These are phyloP conservation scores for Agrilus planipennis DNA, from an alignment of 1,140 invertebrate species.

Conservation along the genomic window DNA sequence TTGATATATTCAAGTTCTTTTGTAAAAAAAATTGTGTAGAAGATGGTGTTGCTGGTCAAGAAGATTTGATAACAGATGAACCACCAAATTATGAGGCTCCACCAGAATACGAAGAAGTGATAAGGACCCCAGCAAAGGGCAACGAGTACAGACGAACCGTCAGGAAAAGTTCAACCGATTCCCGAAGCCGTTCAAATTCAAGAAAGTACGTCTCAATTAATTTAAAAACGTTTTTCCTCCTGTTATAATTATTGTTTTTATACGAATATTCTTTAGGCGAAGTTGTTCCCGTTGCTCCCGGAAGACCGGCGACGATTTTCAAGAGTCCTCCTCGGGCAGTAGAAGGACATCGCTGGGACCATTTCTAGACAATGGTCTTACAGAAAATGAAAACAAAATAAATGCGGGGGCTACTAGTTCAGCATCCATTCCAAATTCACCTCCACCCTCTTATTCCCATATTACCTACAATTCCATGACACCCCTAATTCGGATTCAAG, in stretches of 20 bases:
- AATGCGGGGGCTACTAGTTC: slow-evolving; percentile 6
- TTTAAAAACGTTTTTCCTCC: neutral
- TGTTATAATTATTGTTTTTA: neutral
- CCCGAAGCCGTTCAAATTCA: neutral
- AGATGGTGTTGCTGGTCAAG: slow-evolving; percentile 29
- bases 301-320: too few relatives aligned
- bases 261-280: slow-evolving; percentile 5
- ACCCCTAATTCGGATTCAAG: neutral
- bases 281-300: neutral
- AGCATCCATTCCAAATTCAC: slow-evolving; percentile 16
- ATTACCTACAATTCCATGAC: neutral
- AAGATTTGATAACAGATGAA: slow-evolving; percentile 45
- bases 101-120: slow-evolving; percentile 56
- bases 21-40: too few relatives aligned
- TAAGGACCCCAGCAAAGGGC: slow-evolving; percentile 33
- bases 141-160: neutral
- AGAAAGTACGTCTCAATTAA: neutral
- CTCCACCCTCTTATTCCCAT: slow-evolving; percentile 17
- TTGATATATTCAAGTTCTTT: slow-evolving; percentile 2
- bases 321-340: neutral
- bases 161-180: neutral
- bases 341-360: neutral
- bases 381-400: neutral
- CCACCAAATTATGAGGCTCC: slow-evolving; percentile 59
- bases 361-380: too few relatives aligned